Evolutionary conservation across 2,797 vertebrate species (phyloP), one percentile per base, ranked within the genome.

Genomic region (Pseudochromis fuscus): DNA sequence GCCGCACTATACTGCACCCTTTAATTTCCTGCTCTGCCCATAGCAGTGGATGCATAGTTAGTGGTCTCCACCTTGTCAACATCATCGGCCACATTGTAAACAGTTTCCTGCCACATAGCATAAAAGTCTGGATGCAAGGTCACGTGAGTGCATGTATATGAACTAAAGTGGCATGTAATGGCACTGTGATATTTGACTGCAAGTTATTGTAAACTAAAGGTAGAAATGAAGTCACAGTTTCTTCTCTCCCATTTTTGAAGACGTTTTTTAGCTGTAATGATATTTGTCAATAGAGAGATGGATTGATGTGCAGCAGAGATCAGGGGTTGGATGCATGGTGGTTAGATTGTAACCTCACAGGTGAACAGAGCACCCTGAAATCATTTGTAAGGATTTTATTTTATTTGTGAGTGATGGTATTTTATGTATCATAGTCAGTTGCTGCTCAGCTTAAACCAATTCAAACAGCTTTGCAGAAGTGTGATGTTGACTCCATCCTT

Each of bases 1-100:
- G 19, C 60, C 5, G 4, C 68, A 60, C 25, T 46, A 27, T 62
- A 71, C 42, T 49, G 27, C 51, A 84, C 58, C 67, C 82, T 68
- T 74, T 67, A 44, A 87, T 88, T 87, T 77, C 40, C 27, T 57
- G 27, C 60, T n/a, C 49, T 69, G 40, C 45, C 46, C 58, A 24
- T 77, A 57, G n/a, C 27, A 4, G 7, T 72, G 37, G 68, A 69
- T 68, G 53, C 74, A 75, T 66, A 62, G 56, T 73, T 81, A 73
- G 78, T 79, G 82, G 82, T 72, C 12, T 60, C 12, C 45, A 67
- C 60, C 59, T 66, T 78, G 56, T 84, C 67, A 76, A 42, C 60
- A 70, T 81, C 38, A 48, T n/a, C n/a, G n/a, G n/a, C n/a, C n/a
- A n/a, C n/a, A n/a, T n/a, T n/a, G n/a, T n/a, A n/a, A n/a, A n/a